Conservation (phyloP, 2,888 invertebrate genomes). For the Boloria euphrosyne region DNA sequence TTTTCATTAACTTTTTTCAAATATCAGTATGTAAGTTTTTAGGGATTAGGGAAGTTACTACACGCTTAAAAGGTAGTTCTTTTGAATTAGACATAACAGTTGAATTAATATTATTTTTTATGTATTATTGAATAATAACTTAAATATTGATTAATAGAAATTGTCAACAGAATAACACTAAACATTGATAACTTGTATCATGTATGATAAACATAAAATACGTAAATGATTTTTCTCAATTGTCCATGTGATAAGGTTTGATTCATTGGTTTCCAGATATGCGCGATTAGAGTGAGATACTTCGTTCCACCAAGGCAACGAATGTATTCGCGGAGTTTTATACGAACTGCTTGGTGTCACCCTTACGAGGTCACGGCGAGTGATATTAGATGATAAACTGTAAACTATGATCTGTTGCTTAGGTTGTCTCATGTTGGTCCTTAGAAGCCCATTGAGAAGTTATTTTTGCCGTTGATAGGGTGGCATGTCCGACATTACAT, state of each 20-base stretch:
- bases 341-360: constrained; percentile 40
- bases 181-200: constrained; percentile 1
- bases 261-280: constrained; percentile 57
- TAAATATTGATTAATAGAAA: neutral
- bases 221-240: constrained; percentile 18
- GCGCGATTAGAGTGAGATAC: constrained; percentile 70
- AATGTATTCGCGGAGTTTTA: constrained; percentile 15
- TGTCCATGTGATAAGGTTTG: constrained; percentile 18
- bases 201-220: constrained; percentile 1
- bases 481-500: constrained; percentile 11
- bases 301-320: constrained; percentile 41
- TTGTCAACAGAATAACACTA: neutral
- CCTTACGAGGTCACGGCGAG: constrained; percentile 43
- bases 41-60: no score
- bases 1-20: no score
- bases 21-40: no score
- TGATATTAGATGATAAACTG: constrained; percentile 50
- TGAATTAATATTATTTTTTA: no score
- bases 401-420: constrained; percentile 40
- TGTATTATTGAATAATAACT: no score
- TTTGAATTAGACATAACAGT: no score
- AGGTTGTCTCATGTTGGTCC: constrained; percentile 17
- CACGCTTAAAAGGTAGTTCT: no score
- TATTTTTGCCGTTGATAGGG: constrained; percentile 18
- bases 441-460: constrained; percentile 15